Evolutionary conservation across 2,888 invertebrate genomes (phyloP), one percentile per base, ranked within the genome.

Genomic region (Scaptomyza flava): DNA sequence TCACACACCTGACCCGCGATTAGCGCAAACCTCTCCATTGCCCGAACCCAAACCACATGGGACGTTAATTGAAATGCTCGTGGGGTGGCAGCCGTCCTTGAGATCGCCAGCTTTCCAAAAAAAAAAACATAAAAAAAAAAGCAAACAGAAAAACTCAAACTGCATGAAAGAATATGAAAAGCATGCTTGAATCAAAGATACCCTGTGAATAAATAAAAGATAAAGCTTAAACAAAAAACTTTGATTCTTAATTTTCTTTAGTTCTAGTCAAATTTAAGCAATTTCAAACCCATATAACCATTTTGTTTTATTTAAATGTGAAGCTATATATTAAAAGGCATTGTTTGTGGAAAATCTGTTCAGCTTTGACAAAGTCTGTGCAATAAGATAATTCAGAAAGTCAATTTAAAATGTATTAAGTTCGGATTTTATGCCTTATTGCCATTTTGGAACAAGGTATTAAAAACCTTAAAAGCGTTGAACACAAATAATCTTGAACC

Each of bases 51-150:
- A 53, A 57, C 71, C 73, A 70, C 79, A 79, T 77, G 78, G 75
- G 72, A 78, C 72, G 74, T 66, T 74, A 79, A 78, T 79, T 82
- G 72, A 80, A 82, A 77, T 71, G 79, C 77, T 63, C 61, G 71
- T 75, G 58, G 79, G 68, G 68, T 68, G 76, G 59, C 59, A 33
- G 30, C 62, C 68, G 79, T 77, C 76, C 77, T 79, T 77, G 65
- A 71, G 52, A 72, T 77, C 61, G 64, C 66, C 59, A 53, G 64
- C 43, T 57, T 31, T 36, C 61, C 34, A 34, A 65, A 67, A 54
- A 36, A 59, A 67, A 43, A 43, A 53, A n/a, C 31, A 27, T 11
- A 45, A 48, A 50, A n/a, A 38, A 30, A 12, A 11, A n/a, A 12
- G n/a, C 23, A 50, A 50, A 12, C 2, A 20, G 8, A 31, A 45